A percentile compares a stretch with the other conserved stretches of the same genome.
Conservation (phyloP, 2,113 vertebrate genomes). For the Sturnus vulgaris region DNA sequence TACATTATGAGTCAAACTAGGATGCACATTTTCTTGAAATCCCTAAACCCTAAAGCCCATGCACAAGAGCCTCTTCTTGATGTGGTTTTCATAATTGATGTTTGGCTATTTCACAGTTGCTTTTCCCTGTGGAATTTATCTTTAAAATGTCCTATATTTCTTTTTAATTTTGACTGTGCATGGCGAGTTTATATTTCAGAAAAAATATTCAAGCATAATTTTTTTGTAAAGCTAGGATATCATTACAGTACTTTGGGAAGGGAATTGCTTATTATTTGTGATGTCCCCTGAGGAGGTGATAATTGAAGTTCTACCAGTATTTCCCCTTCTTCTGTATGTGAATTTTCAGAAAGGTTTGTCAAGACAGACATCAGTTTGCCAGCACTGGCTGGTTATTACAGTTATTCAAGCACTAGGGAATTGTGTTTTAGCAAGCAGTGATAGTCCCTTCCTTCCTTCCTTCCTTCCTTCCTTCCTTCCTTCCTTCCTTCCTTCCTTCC, state of each 20-base stretch:
- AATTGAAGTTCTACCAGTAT: background rate
- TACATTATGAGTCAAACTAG: slow-evolving; percentile 23
- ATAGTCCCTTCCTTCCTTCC: background rate
- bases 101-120: slow-evolving; percentile 31
- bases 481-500: too few species aligned
- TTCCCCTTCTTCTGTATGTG: background rate
- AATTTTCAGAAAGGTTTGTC: background rate
- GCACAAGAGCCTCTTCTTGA: slow-evolving; percentile 26
- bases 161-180: slow-evolving; percentile 30
- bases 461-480: background rate
- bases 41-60: background rate
- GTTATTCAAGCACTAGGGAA: background rate
- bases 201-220: background rate
- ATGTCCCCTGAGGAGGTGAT: background rate
- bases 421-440: background rate
- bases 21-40: slow-evolving; percentile 23
- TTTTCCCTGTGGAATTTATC: slow-evolving; percentile 23
- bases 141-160: slow-evolving; percentile 44
- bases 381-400: background rate
- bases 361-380: background rate
- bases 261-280: background rate
- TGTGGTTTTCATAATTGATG: slow-evolving; percentile 45
- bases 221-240: slow-evolving; percentile 9
- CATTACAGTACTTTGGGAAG: background rate
- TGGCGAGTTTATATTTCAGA: slow-evolving; percentile 14